A percentile compares a stretch with the other conserved stretches of the same genome.
These are phyloP conservation scores for Papilio xuthus DNA, from an alignment of 1,140 invertebrate species.

Conservation along the genomic window DNA sequence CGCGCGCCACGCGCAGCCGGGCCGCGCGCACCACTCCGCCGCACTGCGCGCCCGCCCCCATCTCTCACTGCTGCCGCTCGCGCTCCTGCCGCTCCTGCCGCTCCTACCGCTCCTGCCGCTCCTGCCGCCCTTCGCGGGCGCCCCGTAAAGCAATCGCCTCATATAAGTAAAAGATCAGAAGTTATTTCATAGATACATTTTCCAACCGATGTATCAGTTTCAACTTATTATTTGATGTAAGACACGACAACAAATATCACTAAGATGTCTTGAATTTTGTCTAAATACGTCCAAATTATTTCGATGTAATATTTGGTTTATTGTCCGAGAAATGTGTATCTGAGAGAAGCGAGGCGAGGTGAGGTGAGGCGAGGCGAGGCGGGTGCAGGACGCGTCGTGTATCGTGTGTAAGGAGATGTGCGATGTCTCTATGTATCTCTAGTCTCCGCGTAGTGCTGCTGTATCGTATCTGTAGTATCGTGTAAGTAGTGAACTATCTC, in stretches of 20 bases:
- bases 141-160: neutral
- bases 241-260: neutral
- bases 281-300: neutral
- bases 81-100: neutral
- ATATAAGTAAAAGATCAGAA: neutral
- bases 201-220: neutral
- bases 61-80: neutral
- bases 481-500: constrained; percentile 32
- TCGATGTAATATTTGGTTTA: neutral
- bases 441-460: constrained; percentile 62
- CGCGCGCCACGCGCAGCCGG: constrained; percentile 55
- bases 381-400: constrained; percentile 9
- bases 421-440: constrained; percentile 47
- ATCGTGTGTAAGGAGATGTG: constrained; percentile 37
- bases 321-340: neutral
- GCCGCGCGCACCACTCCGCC: constrained; percentile 53
- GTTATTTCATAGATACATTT: neutral
- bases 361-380: neutral
- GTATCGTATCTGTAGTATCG: constrained; percentile 41
- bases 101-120: no score
- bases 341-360: neutral
- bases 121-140: neutral
- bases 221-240: neutral
- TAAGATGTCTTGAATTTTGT: neutral
- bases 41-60: neutral